Conservation (phyloP, 2,888 invertebrate genomes). For the Temnothorax ravouxi region DNA sequence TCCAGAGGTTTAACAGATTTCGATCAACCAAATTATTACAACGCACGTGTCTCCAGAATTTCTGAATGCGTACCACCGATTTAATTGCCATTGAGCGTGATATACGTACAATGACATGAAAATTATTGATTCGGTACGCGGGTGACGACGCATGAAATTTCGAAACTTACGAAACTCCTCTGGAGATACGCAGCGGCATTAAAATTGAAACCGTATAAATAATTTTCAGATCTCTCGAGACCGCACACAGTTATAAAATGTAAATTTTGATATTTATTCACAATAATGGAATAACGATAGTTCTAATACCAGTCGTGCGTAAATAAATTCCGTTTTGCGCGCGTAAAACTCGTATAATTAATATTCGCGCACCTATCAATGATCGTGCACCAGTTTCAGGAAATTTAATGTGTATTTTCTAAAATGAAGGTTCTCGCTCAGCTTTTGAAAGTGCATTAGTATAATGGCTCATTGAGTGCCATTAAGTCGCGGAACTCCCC, state of each 20-base stretch:
- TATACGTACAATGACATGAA: neutral
- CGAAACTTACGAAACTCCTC: constrained; percentile 11
- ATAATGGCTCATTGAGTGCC: constrained; percentile 37
- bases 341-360: neutral
- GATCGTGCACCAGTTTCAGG: neutral
- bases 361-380: neutral
- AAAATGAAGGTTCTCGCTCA: neutral
- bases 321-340: too few species aligned
- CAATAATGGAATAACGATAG: neutral
- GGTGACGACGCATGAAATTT: neutral
- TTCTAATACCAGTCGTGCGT: too few species aligned
- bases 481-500: neutral
- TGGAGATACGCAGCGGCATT: neutral
- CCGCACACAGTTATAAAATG: neutral
- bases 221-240: constrained; percentile 28
- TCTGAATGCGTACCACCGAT: constrained; percentile 13
- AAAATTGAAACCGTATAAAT: neutral
- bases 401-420: constrained; percentile 13
- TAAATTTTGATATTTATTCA: neutral
- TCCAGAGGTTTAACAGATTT: constrained; percentile 44
- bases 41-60: constrained; percentile 33
- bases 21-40: constrained; percentile 41
- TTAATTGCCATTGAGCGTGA: constrained; percentile 28
- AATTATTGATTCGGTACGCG: constrained; percentile 18
- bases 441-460: constrained; percentile 25